A percentile compares a stretch with the other conserved stretches of the same genome.
Conservation (phyloP, 2,113 vertebrate genomes). For the Semicossyphus pulcher region DNA sequence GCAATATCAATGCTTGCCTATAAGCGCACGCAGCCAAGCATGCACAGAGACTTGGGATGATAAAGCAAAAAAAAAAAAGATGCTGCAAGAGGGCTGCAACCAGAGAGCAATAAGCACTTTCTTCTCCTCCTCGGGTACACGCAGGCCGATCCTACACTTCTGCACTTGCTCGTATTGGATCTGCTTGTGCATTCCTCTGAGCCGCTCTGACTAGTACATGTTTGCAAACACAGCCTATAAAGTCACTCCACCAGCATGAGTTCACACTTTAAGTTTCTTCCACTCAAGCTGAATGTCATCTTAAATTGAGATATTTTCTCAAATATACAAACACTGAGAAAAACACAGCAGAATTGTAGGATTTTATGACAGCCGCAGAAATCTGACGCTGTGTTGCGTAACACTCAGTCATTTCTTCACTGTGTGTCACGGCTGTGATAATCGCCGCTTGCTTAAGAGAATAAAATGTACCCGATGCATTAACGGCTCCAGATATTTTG, state of each 20-base stretch:
- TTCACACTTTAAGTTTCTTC: background rate
- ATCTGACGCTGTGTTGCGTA: slow-evolving; percentile 27
- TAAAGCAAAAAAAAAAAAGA: slow-evolving; percentile 9
- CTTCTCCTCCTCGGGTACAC: background rate
- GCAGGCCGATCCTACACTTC: background rate
- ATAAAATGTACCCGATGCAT: slow-evolving; percentile 56
- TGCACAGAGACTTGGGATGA: slow-evolving; percentile 9
- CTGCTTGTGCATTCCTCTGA: background rate
- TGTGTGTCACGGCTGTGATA: slow-evolving; percentile 6
- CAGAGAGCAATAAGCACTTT: slow-evolving; percentile 7
- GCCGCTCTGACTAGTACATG: background rate
- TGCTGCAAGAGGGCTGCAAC: slow-evolving; percentile 55
- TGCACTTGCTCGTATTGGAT: slow-evolving; percentile 2
- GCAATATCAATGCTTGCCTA: slow-evolving; percentile 7
- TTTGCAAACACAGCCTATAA: slow-evolving; percentile 18
- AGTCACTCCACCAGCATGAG: background rate
- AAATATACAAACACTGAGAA: no score
- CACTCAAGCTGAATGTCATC: slow-evolving; percentile 20
- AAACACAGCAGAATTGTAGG: background rate
- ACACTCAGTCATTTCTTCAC: slow-evolving; percentile 13
- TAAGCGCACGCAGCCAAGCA: slow-evolving; percentile 12
- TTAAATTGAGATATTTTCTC: background rate
- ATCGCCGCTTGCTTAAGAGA: slow-evolving; percentile 48
- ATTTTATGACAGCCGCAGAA: slow-evolving; percentile 30
- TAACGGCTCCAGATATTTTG: slow-evolving; percentile 59